Conservation (phyloP, 2,888 invertebrate species). For the Argyresthia albistria region DNA sequence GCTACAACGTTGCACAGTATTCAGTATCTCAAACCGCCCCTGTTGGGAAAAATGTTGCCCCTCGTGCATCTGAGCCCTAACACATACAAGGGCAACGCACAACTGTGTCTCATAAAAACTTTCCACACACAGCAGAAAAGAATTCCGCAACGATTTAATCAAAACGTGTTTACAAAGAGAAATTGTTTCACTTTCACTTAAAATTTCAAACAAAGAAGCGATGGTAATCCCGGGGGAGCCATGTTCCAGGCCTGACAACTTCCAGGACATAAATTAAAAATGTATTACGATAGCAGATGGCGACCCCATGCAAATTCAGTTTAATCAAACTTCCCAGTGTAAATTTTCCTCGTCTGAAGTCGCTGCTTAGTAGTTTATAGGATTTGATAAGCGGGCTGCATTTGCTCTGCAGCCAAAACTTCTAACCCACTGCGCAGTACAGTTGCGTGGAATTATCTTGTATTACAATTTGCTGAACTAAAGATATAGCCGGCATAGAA, state of each 20-base stretch:
- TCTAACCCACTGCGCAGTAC: too few relatives aligned
- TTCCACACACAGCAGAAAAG: not conserved
- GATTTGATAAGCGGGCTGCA: not conserved
- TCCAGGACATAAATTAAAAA: slow-evolving; percentile 63
- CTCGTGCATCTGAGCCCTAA: too few relatives aligned
- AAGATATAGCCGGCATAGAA: too few relatives aligned
- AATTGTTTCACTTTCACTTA: slow-evolving; percentile 27
- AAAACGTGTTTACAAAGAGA: slow-evolving; percentile 17
- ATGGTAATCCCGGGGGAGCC: not conserved
- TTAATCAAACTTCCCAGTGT: slow-evolving; percentile 45
- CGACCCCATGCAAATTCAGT: slow-evolving; percentile 54
- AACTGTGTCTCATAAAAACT: not conserved
- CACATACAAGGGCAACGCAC: too few relatives aligned
- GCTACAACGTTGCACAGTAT: too few relatives aligned
- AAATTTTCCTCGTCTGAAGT: slow-evolving; percentile 14
- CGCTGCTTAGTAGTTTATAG: slow-evolving; percentile 8
- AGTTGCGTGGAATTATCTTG: too few relatives aligned
- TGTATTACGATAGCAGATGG: slow-evolving; percentile 58
- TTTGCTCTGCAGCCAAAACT: too few relatives aligned
- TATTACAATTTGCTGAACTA: too few relatives aligned
- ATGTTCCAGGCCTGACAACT: slow-evolving; percentile 27
- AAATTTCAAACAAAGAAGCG: slow-evolving; percentile 31
- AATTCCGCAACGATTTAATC: too few relatives aligned
- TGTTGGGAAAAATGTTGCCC: too few relatives aligned
- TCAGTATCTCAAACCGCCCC: too few relatives aligned